A percentile compares a stretch with the other conserved stretches of the same genome.
phyloP scores from a whole-genome alignment of 2,113 vertebrate species.

The Salvator merianae region DNA sequence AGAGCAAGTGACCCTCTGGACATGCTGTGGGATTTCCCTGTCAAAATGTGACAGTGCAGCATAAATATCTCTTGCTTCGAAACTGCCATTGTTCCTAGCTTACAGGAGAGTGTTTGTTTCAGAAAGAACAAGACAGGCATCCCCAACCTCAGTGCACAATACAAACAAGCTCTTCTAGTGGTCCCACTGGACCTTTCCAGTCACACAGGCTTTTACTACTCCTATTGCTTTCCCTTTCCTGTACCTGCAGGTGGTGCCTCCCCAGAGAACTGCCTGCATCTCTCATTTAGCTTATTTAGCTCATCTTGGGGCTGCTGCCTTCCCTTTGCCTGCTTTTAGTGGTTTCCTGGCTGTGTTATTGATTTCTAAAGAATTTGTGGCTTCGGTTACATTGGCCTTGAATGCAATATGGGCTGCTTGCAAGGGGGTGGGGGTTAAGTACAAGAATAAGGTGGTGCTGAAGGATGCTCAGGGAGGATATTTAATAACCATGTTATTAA shows the following conservation, averaged over 20 bases:
- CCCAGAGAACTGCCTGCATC: background rate
- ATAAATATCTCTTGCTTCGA: background rate
- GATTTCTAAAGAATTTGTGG: background rate
- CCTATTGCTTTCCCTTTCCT: too few relatives aligned
- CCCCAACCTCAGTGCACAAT: background rate
- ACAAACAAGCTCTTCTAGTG: background rate
- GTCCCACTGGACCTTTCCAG: background rate
- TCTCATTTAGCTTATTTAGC: background rate
- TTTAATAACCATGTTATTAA: background rate
- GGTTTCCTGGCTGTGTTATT: background rate
- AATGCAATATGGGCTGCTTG: background rate
- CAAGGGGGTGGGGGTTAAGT: background rate
- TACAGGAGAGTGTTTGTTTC: background rate
- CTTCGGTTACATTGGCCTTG: background rate
- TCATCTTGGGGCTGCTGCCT: background rate
- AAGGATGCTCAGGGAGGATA: background rate
- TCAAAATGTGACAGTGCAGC: background rate
- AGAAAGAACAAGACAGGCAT: too few relatives aligned
- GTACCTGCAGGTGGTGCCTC: background rate
- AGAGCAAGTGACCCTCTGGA: background rate
- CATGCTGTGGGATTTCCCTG: background rate
- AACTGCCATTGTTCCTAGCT: background rate
- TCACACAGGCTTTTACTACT: too few relatives aligned
- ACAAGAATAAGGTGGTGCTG: background rate
- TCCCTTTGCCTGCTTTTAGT: conserved; percentile 16